These are phyloP conservation scores for Meloidogyne floridensis DNA, from an alignment of 1,140 invertebrate genomes.

Conservation along the genomic window DNA sequence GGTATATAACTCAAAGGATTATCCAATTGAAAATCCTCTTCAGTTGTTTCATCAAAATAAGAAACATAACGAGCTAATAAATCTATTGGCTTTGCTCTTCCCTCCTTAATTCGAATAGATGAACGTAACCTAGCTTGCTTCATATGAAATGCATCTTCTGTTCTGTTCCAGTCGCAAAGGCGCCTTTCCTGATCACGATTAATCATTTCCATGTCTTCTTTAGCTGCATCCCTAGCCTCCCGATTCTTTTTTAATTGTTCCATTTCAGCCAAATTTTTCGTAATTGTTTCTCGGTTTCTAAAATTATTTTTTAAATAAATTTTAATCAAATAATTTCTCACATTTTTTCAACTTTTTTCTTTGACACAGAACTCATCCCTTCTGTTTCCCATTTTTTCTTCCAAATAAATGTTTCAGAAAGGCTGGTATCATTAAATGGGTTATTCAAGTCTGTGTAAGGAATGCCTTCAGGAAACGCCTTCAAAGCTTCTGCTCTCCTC, in stretches of 20 bases:
- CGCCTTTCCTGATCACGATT: constrained; percentile 90
- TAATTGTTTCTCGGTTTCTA: constrained; percentile 50
- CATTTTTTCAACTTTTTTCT: constrained; percentile 81
- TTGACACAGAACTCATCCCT: constrained; percentile 78
- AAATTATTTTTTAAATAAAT: constrained; percentile 31
- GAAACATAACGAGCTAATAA: constrained; percentile 41
- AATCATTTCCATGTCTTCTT: constrained; percentile 81
- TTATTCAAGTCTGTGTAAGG: constrained; percentile 93
- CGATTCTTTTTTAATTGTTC: constrained; percentile 78
- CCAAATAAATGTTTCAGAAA: constrained; percentile 93
- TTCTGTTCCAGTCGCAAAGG: constrained; percentile 88
- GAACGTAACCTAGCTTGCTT: constrained; percentile 72
- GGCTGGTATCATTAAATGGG: constrained; percentile 93
- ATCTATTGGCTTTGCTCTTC: constrained; percentile 97
- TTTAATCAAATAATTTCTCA: constrained; percentile 81
- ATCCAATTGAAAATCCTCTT: constrained; percentile 85
- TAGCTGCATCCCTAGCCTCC: constrained; percentile 84
- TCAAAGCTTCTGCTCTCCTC: constrained; percentile 24
- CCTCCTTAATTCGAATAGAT: constrained; percentile 85
- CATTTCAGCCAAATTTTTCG: constrained; percentile 67
- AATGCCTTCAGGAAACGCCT: constrained; percentile 45
- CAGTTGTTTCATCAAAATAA: constrained; percentile 70
- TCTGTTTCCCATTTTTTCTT: constrained; percentile 92
- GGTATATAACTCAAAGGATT: constrained; percentile 84
- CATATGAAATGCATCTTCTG: constrained; percentile 75